Conservation (phyloP, 2,797 vertebrate genomes). For the Valencia hispanica region DNA sequence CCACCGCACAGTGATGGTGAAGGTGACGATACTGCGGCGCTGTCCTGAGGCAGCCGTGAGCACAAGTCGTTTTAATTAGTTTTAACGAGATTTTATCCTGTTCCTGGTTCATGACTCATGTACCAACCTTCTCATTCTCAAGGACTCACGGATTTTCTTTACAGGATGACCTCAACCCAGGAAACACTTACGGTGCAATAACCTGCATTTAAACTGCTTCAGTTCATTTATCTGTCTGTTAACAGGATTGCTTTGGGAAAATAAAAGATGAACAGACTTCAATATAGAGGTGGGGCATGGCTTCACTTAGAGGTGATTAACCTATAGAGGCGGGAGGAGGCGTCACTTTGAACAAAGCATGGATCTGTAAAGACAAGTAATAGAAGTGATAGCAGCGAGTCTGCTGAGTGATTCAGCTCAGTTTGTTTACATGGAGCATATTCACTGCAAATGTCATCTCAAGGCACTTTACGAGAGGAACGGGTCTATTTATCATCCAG, state of each 20-base stretch:
- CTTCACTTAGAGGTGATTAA: not conserved
- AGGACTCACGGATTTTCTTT: slow-evolving; percentile 11
- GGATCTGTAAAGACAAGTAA: not conserved
- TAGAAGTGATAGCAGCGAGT: not conserved
- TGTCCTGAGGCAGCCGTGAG: slow-evolving; percentile 1
- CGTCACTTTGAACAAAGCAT: not conserved
- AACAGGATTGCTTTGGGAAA: not conserved
- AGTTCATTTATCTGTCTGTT: not conserved
- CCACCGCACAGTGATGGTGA: not conserved
- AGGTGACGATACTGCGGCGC: not conserved
- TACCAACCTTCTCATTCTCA: not conserved
- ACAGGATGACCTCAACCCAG: slow-evolving; percentile 1
- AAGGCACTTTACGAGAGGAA: not conserved
- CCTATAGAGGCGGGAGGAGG: not conserved
- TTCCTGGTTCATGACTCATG: not conserved
- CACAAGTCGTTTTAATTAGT: slow-evolving; percentile 5
- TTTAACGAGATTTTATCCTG: slow-evolving; percentile 11
- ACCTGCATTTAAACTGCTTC: not conserved
- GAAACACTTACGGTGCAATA: not conserved
- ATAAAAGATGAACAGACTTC: not conserved
- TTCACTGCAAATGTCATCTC: not conserved
- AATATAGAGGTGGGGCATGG: not conserved
- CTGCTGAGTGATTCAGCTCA: not conserved
- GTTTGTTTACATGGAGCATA: not conserved
- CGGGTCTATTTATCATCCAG: no score